Evolutionary conservation across 2,113 vertebrate genomes (phyloP).

Genomic region (Lepus europaeus): DNA sequence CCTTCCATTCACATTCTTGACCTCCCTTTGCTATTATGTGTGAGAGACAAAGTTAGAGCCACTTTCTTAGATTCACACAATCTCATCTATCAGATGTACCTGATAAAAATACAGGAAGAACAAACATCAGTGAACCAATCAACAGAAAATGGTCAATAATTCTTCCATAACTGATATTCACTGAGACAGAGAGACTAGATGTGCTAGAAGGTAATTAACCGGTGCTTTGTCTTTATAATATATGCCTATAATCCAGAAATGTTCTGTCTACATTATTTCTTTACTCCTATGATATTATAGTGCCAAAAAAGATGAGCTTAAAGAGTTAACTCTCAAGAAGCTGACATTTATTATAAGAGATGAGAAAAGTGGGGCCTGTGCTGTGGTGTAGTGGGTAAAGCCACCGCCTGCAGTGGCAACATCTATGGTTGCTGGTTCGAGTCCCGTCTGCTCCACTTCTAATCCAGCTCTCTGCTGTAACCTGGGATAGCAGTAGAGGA

Average conservation of each 20-base stretch:
- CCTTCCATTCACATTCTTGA: not conserved
- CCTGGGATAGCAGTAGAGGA: too few relatives aligned
- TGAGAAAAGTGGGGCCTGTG: not conserved
- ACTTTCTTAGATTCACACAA: not conserved
- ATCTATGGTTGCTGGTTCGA: too few relatives aligned
- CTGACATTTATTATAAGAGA: slow-evolving; percentile 39
- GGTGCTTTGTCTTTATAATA: not conserved
- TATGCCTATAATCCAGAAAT: not conserved
- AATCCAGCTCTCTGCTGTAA: too few relatives aligned
- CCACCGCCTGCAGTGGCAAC: too few relatives aligned
- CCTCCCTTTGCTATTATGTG: not conserved
- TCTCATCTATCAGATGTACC: slow-evolving; percentile 33
- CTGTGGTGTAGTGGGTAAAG: too few relatives aligned
- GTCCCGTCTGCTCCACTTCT: too few relatives aligned
- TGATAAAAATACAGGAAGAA: not conserved
- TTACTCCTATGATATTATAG: not conserved
- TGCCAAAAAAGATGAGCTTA: not conserved
- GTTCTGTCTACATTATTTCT: not conserved
- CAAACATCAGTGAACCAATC: slow-evolving; percentile 6
- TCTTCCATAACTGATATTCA: not conserved
- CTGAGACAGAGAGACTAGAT: not conserved
- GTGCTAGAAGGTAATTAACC: slow-evolving; percentile 27
- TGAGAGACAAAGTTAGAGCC: slow-evolving; percentile 40
- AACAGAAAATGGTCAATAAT: not conserved
- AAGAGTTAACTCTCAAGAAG: slow-evolving; percentile 7